Conservation (phyloP, 1,140 invertebrate genomes). For the Eufriesea mexicana region DNA sequence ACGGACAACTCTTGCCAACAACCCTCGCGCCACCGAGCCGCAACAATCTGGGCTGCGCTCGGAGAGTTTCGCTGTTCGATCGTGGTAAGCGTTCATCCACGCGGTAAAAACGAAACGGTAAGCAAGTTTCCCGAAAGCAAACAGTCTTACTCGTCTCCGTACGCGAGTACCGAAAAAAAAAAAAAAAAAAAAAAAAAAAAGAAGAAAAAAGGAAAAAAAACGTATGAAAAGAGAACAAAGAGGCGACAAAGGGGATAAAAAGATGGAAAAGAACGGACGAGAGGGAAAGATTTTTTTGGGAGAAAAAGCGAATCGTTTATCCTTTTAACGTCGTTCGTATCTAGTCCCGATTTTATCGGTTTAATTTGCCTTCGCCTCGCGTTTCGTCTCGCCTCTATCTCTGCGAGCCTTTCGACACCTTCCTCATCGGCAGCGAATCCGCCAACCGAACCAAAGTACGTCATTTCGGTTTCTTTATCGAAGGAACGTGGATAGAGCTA, state of each 20-base stretch:
- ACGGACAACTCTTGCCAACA: conserved; percentile 44
- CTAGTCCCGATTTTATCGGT: conserved; percentile 51
- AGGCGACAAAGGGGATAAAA: neutral
- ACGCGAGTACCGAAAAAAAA: too few species aligned
- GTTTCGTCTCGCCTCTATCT: conserved; percentile 49
- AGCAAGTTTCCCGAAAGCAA: neutral
- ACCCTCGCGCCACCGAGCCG: conserved; percentile 34
- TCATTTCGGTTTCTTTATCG: conserved; percentile 48
- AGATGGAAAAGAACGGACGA: neutral
- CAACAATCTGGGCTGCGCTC: conserved; percentile 47
- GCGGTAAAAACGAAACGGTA: neutral
- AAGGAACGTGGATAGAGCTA: conserved; percentile 57
- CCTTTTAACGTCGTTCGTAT: conserved; percentile 15
- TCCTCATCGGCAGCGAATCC: neutral
- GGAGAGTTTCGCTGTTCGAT: conserved; percentile 31
- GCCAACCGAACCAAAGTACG: conserved; percentile 43
- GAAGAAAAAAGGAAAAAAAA: neutral
- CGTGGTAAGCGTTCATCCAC: neutral
- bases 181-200: neutral
- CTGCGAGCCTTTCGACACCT: conserved; percentile 12
- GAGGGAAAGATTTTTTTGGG: conserved; percentile 3
- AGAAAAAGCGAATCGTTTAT: conserved; percentile 61
- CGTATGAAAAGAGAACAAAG: neutral
- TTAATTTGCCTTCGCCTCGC: conserved; percentile 19
- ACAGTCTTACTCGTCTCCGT: neutral